Conservation (phyloP, 2,797 vertebrate species). For the Florisuga fusca region DNA sequence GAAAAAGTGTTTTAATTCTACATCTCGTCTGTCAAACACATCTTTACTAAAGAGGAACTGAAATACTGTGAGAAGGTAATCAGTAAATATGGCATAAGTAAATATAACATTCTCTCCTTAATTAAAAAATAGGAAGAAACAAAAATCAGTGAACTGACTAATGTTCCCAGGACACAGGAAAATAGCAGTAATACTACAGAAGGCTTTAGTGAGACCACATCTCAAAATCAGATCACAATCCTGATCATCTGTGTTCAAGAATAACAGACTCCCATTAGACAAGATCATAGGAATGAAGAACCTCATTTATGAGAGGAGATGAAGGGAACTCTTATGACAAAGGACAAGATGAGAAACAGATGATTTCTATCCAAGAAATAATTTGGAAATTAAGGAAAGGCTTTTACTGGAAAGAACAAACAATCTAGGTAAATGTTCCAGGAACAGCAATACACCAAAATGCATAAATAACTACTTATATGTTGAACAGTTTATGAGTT, state of each 20-base stretch:
- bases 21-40: neutral
- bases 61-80: neutral
- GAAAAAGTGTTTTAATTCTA: neutral
- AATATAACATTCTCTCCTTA: neutral
- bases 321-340: neutral
- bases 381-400: neutral
- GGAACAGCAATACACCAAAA: neutral
- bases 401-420: neutral
- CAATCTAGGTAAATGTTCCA: neutral
- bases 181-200: neutral
- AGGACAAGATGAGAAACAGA: neutral
- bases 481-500: neutral
- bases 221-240: neutral
- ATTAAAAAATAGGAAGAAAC: neutral
- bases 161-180: neutral
- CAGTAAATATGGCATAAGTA: neutral
- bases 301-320: neutral
- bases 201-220: neutral
- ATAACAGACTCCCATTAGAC: neutral
- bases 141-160: neutral
- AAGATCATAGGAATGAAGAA: neutral
- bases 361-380: neutral
- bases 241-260: neutral
- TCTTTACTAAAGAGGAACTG: neutral
- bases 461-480: neutral